phyloP scores from a whole-genome alignment of 2,113 vertebrate genomes.

The pig (Sus scrofa) region DNA sequence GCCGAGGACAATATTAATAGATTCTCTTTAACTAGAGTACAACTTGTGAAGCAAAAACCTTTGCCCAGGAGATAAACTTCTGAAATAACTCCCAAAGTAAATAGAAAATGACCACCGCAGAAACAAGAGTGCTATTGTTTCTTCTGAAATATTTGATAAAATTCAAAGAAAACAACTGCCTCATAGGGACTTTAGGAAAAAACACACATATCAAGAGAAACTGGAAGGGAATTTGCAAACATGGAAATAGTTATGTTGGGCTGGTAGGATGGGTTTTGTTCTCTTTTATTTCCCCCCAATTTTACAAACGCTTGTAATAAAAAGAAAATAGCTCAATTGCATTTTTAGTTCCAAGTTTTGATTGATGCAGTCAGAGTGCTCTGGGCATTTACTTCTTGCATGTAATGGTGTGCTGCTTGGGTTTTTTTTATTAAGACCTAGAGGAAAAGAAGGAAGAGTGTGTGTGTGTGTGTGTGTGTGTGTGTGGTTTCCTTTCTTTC shows the following conservation, averaged over 20 bases:
- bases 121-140: not conserved
- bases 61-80: not conserved
- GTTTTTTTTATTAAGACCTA: constrained; percentile 71
- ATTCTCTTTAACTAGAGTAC: constrained; percentile 6
- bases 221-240: not conserved
- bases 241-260: not conserved
- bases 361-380: constrained; percentile 27
- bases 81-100: constrained; percentile 27
- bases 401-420: constrained; percentile 28
- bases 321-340: constrained; percentile 61
- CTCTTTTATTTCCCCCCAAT: not conserved
- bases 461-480: not conserved
- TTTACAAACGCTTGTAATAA: constrained; percentile 63
- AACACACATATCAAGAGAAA: not conserved
- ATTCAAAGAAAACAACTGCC: not conserved
- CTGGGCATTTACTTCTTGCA: not conserved
- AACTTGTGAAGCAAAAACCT: constrained; percentile 3
- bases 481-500: too few species aligned
- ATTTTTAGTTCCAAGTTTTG: constrained; percentile 35
- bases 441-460: constrained; percentile 24
- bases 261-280: not conserved
- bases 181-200: constrained; percentile 32
- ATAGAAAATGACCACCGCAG: not conserved
- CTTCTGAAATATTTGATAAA: constrained; percentile 35
- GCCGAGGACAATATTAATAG: constrained; percentile 5